Evolutionary conservation across 2,113 vertebrate species (phyloP).

Genomic region (Podarcis cretensis): DNA sequence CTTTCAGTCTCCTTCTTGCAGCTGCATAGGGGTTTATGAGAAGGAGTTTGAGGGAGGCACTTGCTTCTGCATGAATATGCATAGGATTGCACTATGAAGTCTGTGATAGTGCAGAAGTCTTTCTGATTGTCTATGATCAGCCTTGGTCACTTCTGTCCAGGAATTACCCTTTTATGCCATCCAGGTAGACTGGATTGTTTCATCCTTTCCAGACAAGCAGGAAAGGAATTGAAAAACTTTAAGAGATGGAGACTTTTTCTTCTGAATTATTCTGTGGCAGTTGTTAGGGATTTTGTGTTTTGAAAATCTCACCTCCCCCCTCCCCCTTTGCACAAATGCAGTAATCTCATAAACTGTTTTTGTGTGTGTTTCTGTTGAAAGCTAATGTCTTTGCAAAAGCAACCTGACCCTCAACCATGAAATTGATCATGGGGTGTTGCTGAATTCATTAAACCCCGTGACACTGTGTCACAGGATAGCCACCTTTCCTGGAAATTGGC

Average conservation of each 20-base stretch:
- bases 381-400: neutral
- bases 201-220: neutral
- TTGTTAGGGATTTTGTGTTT: neutral
- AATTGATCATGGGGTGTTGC: neutral
- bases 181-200: too few species aligned
- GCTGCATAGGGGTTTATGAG: too few species aligned
- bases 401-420: neutral
- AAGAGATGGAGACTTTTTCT: neutral
- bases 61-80: too few species aligned
- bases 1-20: too few species aligned
- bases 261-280: neutral
- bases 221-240: too few species aligned
- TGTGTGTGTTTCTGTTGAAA: neutral
- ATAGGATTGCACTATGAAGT: too few species aligned
- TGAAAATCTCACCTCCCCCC: too few species aligned
- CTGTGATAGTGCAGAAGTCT: too few species aligned
- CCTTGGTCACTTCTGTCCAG: too few species aligned
- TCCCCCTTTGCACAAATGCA: neutral
- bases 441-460: neutral
- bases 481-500: constrained; percentile 30
- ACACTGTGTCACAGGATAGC: neutral
- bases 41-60: too few species aligned
- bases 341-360: neutral
- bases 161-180: too few species aligned
- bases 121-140: too few species aligned